Evolutionary conservation across 2,797 vertebrate species (phyloP).

Genomic region (Myripristis murdjan): DNA sequence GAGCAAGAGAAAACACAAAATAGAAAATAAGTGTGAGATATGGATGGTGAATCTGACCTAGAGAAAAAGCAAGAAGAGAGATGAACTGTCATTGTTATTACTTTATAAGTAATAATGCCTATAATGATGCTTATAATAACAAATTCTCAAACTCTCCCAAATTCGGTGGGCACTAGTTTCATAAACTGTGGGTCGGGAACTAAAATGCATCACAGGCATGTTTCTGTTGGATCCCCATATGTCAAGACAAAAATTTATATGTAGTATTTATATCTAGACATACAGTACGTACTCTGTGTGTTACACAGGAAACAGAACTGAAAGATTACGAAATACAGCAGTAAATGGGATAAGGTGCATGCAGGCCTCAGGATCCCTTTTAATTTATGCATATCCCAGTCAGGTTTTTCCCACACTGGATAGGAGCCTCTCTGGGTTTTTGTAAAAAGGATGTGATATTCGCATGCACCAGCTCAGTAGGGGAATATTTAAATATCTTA

Average conservation of each 20-base stretch:
- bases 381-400: neutral
- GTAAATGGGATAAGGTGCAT: neutral
- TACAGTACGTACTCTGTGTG: neutral
- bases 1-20: constrained; percentile 25
- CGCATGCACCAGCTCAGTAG: neutral
- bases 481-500: neutral
- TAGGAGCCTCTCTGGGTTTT: neutral
- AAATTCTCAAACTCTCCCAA: neutral
- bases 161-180: neutral
- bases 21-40: constrained; percentile 20
- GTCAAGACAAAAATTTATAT: neutral
- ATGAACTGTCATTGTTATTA: neutral
- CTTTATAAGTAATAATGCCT: too few species aligned
- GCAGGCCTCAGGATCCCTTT: neutral
- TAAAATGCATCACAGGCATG: neutral
- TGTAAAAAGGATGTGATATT: neutral
- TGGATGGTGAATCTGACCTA: constrained; percentile 1
- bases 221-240: neutral
- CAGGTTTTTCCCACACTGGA: neutral
- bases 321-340: neutral
- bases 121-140: neutral
- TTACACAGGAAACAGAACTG: neutral
- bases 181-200: neutral
- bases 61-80: neutral
- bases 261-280: neutral